phyloP scores from a whole-genome alignment of 2,113 vertebrate species.

The Semnopithecus entellus region DNA sequence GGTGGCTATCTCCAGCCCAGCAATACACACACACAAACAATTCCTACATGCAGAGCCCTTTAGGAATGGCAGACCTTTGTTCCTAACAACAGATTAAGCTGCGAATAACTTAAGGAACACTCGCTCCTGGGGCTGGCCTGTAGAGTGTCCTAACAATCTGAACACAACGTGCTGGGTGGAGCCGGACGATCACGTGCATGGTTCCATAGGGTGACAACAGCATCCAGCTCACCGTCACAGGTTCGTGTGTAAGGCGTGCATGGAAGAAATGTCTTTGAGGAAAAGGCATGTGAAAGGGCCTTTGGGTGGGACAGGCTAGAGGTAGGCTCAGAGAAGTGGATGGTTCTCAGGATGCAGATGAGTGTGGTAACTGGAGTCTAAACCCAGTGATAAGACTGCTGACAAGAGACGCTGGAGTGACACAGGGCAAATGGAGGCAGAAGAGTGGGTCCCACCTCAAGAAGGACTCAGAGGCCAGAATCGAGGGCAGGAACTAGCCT shows the following conservation, averaged over 20 bases:
- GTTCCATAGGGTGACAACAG: fast-evolving
- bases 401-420: background rate
- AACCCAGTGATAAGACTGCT: fast-evolving
- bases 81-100: background rate
- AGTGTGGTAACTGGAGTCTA: background rate
- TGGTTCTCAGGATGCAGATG: no score
- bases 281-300: fast-evolving
- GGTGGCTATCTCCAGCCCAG: fast-evolving
- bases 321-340: background rate
- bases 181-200: fast-evolving
- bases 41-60: fast-evolving
- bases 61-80: background rate
- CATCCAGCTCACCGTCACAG: fast-evolving
- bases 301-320: fast-evolving
- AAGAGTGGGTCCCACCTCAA: background rate
- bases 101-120: fast-evolving
- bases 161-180: fast-evolving
- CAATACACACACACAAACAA: fast-evolving
- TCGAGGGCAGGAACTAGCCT: fast-evolving
- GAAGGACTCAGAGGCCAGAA: fast-evolving
- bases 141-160: fast-evolving
- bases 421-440: fast-evolving
- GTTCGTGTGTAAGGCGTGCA: fast-evolving
- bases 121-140: background rate
- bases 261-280: background rate